Conservation (phyloP, 2,113 vertebrate genomes). For the Etheostoma spectabile region DNA sequence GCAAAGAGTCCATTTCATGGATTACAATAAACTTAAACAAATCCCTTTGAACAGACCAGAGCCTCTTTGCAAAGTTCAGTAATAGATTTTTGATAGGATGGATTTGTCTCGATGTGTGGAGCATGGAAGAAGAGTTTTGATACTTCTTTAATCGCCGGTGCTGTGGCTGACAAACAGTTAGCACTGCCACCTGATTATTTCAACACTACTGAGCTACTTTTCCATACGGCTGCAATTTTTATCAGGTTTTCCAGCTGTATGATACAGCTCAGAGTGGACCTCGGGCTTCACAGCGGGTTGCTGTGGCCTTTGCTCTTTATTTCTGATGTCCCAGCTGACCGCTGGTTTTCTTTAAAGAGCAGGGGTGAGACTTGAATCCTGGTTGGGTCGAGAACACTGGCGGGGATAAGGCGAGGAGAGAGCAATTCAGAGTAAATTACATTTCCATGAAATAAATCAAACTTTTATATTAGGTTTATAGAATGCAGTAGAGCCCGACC, state of each 20-base stretch:
- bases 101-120: neutral
- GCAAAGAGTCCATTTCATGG: neutral
- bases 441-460: conserved; percentile 25
- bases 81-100: neutral
- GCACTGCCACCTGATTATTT: conserved; percentile 17
- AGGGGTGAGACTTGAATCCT: neutral
- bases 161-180: neutral
- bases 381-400: neutral
- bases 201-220: conserved; percentile 12
- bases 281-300: neutral
- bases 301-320: neutral
- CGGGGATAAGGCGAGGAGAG: conserved; percentile 10
- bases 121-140: neutral
- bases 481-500: neutral
- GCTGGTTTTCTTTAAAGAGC: conserved; percentile 7
- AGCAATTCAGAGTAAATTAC: neutral
- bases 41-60: neutral
- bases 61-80: neutral
- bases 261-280: neutral
- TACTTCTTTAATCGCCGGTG: too few species aligned
- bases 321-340: neutral
- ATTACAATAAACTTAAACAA: neutral
- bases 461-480: conserved; percentile 17
- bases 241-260: conserved; percentile 30
- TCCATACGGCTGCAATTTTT: conserved; percentile 1